A percentile compares a stretch with the other conserved stretches of the same genome.
phyloP scores from a whole-genome alignment of 2,888 invertebrate species.

The Stenodera caucasica region DNA sequence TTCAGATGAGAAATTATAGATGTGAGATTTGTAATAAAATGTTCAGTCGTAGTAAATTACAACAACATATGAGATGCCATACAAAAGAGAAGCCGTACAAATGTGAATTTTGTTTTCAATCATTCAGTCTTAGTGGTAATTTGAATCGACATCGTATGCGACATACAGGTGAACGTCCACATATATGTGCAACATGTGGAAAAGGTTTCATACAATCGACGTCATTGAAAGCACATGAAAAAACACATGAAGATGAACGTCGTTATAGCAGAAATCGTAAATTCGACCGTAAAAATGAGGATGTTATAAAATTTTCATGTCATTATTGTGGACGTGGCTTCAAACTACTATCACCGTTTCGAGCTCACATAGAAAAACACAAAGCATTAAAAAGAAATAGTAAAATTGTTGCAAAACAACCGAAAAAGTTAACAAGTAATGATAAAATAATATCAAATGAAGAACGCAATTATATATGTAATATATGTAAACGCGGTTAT shows the following conservation, averaged over 20 bases:
- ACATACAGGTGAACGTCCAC: conserved; percentile 35
- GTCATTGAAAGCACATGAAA: conserved; percentile 20
- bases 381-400: conserved; percentile 1
- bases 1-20: conserved; percentile 5
- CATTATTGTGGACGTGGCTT: conserved; percentile 30
- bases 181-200: conserved; percentile 20
- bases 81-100: conserved; percentile 32
- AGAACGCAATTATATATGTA: conserved; percentile 9
- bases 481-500: conserved; percentile 23
- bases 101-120: conserved; percentile 32
- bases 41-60: conserved; percentile 28
- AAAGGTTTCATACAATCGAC: conserved; percentile 27
- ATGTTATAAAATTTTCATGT: conserved; percentile 25
- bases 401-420: too few relatives aligned
- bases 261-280: background rate
- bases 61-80: conserved; percentile 30
- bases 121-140: conserved; percentile 34
- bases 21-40: conserved; percentile 29
- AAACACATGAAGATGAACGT: conserved; percentile 9
- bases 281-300: background rate
- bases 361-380: conserved; percentile 30
- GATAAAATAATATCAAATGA: background rate
- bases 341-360: conserved; percentile 23
- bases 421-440: too few relatives aligned
- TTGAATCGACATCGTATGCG: conserved; percentile 35